These are phyloP conservation scores for Macrosteles quadrilineatus DNA, from an alignment of 1,140 invertebrate species.

Conservation along the genomic window DNA sequence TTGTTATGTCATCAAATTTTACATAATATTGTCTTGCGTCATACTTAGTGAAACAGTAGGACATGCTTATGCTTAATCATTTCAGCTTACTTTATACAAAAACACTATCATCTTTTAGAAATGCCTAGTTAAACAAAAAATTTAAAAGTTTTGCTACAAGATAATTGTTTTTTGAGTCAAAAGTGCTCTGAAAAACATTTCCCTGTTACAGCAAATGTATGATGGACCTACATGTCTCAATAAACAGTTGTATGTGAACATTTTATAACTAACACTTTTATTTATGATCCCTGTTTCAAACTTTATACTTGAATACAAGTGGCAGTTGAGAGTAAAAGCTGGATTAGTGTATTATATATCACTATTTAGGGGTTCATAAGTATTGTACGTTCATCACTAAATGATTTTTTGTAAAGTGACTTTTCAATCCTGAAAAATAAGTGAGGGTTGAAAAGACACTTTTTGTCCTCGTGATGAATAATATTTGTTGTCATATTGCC, in stretches of 20 bases:
- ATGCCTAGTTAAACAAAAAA: slow-evolving; percentile 6
- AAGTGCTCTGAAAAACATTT: slow-evolving; percentile 33
- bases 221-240: slow-evolving; percentile 56
- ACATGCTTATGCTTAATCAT: slow-evolving; percentile 38
- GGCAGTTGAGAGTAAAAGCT: too few relatives aligned
- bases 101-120: neutral
- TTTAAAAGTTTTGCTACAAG: slow-evolving; percentile 29
- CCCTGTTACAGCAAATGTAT: slow-evolving; percentile 37
- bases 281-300: neutral
- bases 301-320: too few relatives aligned
- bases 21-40: slow-evolving; percentile 38
- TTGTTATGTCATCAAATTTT: slow-evolving; percentile 32
- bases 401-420: too few relatives aligned
- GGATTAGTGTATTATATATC: too few relatives aligned
- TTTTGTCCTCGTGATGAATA: too few relatives aligned
- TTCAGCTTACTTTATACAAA: slow-evolving; percentile 37
- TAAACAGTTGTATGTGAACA: slow-evolving; percentile 69
- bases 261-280: slow-evolving; percentile 35
- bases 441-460: too few relatives aligned
- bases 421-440: too few relatives aligned
- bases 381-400: neutral
- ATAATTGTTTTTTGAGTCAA: slow-evolving; percentile 37
- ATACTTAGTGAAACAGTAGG: slow-evolving; percentile 40
- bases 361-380: neutral
- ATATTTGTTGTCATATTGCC: too few relatives aligned